Conservation (phyloP, 1,140 invertebrate species). For the Aphelenchoides fujianensis region DNA sequence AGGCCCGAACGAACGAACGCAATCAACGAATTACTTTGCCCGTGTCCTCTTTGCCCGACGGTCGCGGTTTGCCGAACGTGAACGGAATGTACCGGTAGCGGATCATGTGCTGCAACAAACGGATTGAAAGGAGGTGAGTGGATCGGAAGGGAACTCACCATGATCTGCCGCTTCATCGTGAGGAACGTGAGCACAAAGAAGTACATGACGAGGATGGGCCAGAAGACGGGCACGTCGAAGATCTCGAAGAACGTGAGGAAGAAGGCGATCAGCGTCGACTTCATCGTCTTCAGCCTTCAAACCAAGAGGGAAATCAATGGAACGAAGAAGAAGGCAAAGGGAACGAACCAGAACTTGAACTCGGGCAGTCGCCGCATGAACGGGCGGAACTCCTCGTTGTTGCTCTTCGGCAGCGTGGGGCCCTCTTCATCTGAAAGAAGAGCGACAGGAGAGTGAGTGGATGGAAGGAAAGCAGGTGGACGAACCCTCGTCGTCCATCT, state of each 20-base stretch:
- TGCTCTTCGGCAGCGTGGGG: slow-evolving; percentile 76
- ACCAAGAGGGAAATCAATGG: too few relatives aligned
- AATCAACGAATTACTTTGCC: slow-evolving; percentile 54
- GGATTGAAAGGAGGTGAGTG: slow-evolving; percentile 75
- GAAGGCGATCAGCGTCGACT: slow-evolving; percentile 85
- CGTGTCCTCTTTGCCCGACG: slow-evolving; percentile 64
- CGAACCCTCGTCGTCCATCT: slow-evolving; percentile 53
- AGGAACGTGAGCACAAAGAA: slow-evolving; percentile 96
- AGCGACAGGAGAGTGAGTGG: not conserved
- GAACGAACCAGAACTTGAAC: slow-evolving; percentile 90
- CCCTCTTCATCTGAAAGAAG: slow-evolving; percentile 51
- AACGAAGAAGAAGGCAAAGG: slow-evolving; percentile 13
- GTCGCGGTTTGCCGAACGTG: slow-evolving; percentile 82
- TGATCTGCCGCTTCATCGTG: slow-evolving; percentile 99
- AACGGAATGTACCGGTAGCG: slow-evolving; percentile 98
- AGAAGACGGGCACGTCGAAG: slow-evolving; percentile 98
- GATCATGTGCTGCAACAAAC: slow-evolving; percentile 98
- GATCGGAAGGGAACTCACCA: slow-evolving; percentile 84
- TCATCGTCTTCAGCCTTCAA: slow-evolving; percentile 85
- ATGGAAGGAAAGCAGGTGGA: not conserved
- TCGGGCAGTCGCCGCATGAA: slow-evolving; percentile 96
- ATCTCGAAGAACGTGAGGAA: slow-evolving; percentile 93
- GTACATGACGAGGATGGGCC: slow-evolving; percentile 99
- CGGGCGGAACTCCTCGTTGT: slow-evolving; percentile 94
- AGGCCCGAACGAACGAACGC: slow-evolving; percentile 42